Conservation (phyloP, 1,140 invertebrate genomes). For the Trissolcus basalis region DNA sequence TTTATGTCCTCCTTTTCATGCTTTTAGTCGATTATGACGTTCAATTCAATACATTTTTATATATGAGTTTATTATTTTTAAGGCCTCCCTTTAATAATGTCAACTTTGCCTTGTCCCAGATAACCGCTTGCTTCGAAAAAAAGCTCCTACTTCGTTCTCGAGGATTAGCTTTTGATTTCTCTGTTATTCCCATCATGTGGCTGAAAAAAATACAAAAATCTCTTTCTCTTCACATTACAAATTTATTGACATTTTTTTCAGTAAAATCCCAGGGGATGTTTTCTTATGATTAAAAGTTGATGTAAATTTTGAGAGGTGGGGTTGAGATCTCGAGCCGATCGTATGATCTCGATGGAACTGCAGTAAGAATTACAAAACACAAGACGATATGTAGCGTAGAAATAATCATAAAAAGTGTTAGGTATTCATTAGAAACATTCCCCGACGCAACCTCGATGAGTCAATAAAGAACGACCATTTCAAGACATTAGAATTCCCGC, state of each 20-base stretch:
- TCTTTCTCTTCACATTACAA: no score
- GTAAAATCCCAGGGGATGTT: no score
- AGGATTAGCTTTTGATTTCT: no score
- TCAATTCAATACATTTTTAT: constrained; percentile 42
- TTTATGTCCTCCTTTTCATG: constrained; percentile 49
- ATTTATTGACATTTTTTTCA: no score
- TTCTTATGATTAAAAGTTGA: no score
- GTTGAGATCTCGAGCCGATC: no score
- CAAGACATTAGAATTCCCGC: constrained; percentile 52
- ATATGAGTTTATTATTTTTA: neutral
- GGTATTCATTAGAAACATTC: constrained; percentile 27
- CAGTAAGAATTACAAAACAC: neutral
- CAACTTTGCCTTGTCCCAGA: no score
- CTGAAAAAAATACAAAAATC: no score
- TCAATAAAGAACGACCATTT: constrained; percentile 49
- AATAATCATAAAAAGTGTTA: constrained; percentile 13
- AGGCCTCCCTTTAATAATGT: neutral
- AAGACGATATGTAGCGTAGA: neutral
- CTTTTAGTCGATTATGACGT: constrained; percentile 46
- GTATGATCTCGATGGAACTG: no score
- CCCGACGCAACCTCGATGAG: constrained; percentile 15
- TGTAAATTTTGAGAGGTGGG: no score
- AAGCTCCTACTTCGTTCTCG: no score
- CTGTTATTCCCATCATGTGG: no score
- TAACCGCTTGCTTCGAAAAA: neutral